phyloP scores from a whole-genome alignment of 1,140 invertebrate species.

The Camponotus vicinus region DNA sequence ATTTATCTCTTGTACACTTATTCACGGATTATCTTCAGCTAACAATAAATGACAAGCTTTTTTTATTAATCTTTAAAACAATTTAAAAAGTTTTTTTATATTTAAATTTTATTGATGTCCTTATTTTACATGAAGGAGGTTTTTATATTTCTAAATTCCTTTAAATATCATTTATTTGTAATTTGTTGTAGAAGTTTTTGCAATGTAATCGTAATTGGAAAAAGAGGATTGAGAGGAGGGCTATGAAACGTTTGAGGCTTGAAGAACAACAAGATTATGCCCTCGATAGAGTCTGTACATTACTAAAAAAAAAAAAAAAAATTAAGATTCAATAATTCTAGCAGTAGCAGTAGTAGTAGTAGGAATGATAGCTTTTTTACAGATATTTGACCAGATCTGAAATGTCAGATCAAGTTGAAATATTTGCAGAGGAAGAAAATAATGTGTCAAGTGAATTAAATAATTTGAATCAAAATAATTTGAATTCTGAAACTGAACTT shows the following conservation, averaged over 20 bases:
- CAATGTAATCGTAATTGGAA: slow-evolving; percentile 3
- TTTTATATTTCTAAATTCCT: background rate
- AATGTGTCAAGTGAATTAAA: slow-evolving; percentile 12
- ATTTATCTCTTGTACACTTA: too few relatives aligned
- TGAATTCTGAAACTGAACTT: background rate
- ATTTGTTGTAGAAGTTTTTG: background rate
- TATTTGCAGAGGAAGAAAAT: background rate
- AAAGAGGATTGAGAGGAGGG: background rate
- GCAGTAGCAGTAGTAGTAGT: background rate
- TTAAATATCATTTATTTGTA: slow-evolving; percentile 1
- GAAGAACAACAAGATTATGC: slow-evolving; percentile 7
- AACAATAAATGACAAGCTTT: too few relatives aligned
- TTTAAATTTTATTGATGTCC: background rate
- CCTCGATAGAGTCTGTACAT: too few relatives aligned
- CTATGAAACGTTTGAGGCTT: background rate
- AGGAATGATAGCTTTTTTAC: background rate
- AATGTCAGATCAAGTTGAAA: slow-evolving; percentile 10
- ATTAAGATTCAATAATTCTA: background rate
- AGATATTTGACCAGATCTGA: background rate
- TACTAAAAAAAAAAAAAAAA: background rate
- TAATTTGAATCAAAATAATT: background rate
- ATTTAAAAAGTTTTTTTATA: too few relatives aligned
- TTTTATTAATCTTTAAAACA: too few relatives aligned
- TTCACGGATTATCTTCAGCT: too few relatives aligned
- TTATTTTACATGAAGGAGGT: background rate